Base-by-base conservation (phyloP, 2,888 invertebrate species). In the Dexiosoma caninum region DNA sequence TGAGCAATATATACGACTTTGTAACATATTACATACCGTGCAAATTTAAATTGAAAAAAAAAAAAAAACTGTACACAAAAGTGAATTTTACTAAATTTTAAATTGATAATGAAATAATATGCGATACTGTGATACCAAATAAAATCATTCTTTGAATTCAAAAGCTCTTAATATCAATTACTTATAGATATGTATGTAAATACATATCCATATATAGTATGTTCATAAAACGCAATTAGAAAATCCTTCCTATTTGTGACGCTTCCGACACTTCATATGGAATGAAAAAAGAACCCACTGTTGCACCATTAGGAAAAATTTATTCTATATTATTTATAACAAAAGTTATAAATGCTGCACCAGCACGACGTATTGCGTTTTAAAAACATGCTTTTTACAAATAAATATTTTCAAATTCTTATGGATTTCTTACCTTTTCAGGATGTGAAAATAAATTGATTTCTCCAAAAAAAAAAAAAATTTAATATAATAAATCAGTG, bases 401-500 rank as follows among this genome's bases (percentile, higher is more conserved):
- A 46, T 23, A 2, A 12, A 23, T 7, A 46, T 30, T 51, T 51
- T 30, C 8, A 30, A 30, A 30, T 42, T n/a, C n/a, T n/a, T n/a
- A 35, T 44, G 9, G 30, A 42, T 19, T 79, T 76, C 53, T 71
- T 70, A 55, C 70, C 72, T 67, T 59, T 82, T 9, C 84, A 85
- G 85, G 82, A 85, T 84, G 85, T 85, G 83, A 85, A 84, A 74
- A 83, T 78, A 75, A 69, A 64, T 78, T 84, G 70, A 82, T 82
- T 82, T 84, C 83, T 83, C 83, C 83, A 77, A 49, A 27, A 62
- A 76, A 82, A 64, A 75, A 53, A 53, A 77, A 77, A 71, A 59
- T 75, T 77, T 81, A 71, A 75, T 75, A 74, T 64, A 80, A n/a
- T n/a, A n/a, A n/a, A 14, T 37, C 53, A 72, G n/a, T 75, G 66